Evolutionary conservation across 2,797 vertebrate genomes (phyloP).

Genomic region (Spea hammondii): DNA sequence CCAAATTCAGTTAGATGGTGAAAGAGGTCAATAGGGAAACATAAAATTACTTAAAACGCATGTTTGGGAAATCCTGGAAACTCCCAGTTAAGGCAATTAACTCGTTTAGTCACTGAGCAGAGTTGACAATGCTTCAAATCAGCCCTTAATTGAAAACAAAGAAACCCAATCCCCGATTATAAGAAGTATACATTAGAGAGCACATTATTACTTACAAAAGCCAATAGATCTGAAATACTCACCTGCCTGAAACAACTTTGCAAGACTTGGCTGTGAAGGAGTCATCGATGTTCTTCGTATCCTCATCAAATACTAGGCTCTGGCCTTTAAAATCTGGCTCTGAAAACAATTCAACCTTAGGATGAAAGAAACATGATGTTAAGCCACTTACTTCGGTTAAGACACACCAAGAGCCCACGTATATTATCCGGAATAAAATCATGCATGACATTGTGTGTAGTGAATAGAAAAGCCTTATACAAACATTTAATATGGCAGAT

Average conservation of each 20-base stretch:
- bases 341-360: slow-evolving; percentile 88
- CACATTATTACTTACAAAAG: background rate
- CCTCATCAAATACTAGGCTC: slow-evolving; percentile 75
- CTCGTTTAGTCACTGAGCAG: no score
- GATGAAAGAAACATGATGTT: slow-evolving; percentile 28
- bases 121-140: no score
- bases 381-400: background rate
- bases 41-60: background rate
- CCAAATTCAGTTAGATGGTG: background rate
- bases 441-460: no score
- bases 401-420: no score
- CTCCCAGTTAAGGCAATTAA: no score
- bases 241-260: slow-evolving; percentile 88
- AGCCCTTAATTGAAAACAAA: no score
- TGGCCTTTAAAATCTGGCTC: slow-evolving; percentile 83
- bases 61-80: background rate
- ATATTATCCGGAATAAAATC: no score
- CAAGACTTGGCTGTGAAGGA: slow-evolving; percentile 82
- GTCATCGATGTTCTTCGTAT: slow-evolving; percentile 69
- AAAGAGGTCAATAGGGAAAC: background rate
- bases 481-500: no score
- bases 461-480: no score
- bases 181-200: background rate
- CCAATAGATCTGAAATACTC: slow-evolving; percentile 53
- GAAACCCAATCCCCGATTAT: no score